Percentiles rank a stretch among this genome's conserved stretches.
Evolutionary conservation across 2,888 invertebrate genomes (phyloP).

Genomic region (Coenonympha arcania): DNA sequence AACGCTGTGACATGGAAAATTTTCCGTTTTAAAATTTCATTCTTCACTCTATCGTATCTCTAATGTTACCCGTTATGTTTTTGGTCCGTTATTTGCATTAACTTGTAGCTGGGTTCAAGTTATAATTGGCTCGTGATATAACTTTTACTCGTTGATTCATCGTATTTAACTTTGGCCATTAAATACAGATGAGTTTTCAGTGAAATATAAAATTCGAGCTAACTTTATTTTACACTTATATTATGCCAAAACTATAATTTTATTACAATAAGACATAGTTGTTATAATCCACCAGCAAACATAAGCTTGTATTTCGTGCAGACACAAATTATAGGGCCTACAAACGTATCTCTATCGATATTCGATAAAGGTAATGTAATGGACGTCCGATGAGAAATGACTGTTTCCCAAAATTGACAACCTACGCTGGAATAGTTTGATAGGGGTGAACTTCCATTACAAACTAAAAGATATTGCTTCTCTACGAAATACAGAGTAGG

Average conservation of each 20-base stretch:
- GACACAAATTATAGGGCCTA: constrained; percentile 10
- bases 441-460: not conserved
- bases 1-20: constrained; percentile 21
- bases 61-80: constrained; percentile 18
- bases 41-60: constrained; percentile 21
- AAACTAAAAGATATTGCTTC: too few species aligned
- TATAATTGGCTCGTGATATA: not conserved
- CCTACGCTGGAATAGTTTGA: not conserved
- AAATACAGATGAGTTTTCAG: too few species aligned
- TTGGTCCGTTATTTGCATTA: constrained; percentile 13
- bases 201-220: too few species aligned
- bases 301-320: not conserved
- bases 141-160: too few species aligned
- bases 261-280: not conserved
- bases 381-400: constrained; percentile 19
- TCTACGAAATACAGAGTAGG: too few species aligned
- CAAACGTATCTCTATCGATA: constrained; percentile 21
- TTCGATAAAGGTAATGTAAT: constrained; percentile 23
- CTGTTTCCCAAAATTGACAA: constrained; percentile 10
- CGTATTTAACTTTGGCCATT: too few species aligned
- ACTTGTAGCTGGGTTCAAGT: not conserved
- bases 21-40: constrained; percentile 19
- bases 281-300: not conserved
- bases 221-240: too few species aligned
- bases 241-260: not conserved